phyloP scores from a whole-genome alignment of 2,113 vertebrate genomes.

The Pomatostomus ruficeps region DNA sequence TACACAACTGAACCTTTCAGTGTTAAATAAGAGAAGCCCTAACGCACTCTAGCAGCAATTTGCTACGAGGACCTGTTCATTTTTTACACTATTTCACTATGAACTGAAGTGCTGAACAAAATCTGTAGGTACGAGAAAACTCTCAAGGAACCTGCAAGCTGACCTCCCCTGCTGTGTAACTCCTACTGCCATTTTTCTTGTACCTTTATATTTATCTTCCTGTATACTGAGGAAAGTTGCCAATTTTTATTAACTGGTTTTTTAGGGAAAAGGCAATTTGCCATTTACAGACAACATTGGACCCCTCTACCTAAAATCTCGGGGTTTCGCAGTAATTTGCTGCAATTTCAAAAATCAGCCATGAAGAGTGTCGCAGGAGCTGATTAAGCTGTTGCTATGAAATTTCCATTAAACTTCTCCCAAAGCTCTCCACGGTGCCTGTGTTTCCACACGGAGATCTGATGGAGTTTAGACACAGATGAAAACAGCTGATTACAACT shows the following conservation, averaged over 20 bases:
- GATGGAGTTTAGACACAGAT: background rate
- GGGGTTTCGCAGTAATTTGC: background rate
- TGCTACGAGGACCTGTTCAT: background rate
- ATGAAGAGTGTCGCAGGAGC: background rate
- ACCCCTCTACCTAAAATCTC: fast-evolving
- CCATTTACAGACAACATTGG: background rate
- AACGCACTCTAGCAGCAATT: background rate
- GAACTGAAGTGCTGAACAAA: fast-evolving
- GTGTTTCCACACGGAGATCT: background rate
- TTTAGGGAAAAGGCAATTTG: background rate
- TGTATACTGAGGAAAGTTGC: fast-evolving
- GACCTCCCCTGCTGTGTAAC: fast-evolving
- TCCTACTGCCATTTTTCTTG: background rate
- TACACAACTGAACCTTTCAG: background rate
- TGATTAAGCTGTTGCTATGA: background rate
- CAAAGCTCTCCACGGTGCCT: background rate
- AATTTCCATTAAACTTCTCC: background rate
- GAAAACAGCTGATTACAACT: background rate
- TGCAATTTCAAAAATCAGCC: background rate
- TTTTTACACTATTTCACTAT: background rate
- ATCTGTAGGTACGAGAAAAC: fast-evolving
- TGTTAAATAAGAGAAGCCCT: background rate
- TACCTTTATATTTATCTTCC: background rate
- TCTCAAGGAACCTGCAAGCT: background rate
- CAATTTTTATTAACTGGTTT: background rate